Evolutionary conservation across 1,140 invertebrate genomes (phyloP), one percentile per base, ranked within the genome.

Genomic region (Diachasmimorpha longicaudata): DNA sequence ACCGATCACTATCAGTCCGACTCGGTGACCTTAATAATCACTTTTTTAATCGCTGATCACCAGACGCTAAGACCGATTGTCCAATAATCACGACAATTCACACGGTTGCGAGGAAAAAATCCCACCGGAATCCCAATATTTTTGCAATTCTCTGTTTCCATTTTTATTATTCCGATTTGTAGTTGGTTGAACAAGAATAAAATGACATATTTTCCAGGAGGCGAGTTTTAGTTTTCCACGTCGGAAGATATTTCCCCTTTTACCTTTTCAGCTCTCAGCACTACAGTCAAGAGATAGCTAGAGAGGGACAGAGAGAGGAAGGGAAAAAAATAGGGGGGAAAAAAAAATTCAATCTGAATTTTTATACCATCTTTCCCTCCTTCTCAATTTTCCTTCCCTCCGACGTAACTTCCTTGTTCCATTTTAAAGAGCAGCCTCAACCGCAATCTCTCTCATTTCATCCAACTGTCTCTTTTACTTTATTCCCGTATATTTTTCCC

Each of bases 301-400:
- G 31, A 31, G 31, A 31, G 31, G 6, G 31, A 31, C 2, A 31
- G 31, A 31, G 31, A 11, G 39, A 42, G 9, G 9, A 42, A 9
- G 13, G 13, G 39, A 42, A 42, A 13, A 42, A 19, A 73, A 77
- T 75, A 25, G 39, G 58, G 46, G 52, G 58, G 55, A 36, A 63
- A 70, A 73, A 77, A 75, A 78, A 80, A 82, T 81, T 82, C 79
- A 81, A 79, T 81, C 77, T 80, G 75, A 71, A 77, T 78, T 78
- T 82, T 70, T 80, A 70, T 78, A 79, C 76, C 42, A 13, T 74
- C 78, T 79, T 78, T 78, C 76, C 78, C 72, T 80, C 58, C 44
- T 16, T 37, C 36, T 70, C 39, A 46, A 70, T 70, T 70, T 71
- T 71, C 11, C 23, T 71, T 55, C 16, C 39, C 31, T 31, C 31